These are phyloP conservation scores for Centruroides vittatus DNA, from an alignment of 1,140 invertebrate species.

Conservation along the genomic window DNA sequence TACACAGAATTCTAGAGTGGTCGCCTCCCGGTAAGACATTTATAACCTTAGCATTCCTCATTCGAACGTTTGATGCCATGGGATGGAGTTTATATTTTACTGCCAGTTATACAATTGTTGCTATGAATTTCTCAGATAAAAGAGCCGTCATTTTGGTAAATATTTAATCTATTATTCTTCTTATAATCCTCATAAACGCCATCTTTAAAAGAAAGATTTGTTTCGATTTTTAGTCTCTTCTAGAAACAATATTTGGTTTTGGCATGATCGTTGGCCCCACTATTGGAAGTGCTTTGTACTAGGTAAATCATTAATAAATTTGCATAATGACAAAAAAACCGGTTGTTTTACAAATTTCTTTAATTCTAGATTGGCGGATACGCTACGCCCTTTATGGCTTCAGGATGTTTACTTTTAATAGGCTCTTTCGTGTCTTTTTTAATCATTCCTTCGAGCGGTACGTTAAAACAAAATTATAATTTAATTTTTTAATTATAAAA, in stretches of 20 bases:
- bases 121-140: slow-evolving; percentile 80
- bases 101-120: slow-evolving; percentile 80
- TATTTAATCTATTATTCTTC: background rate
- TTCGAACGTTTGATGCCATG: slow-evolving; percentile 74
- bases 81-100: slow-evolving; percentile 85
- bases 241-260: slow-evolving; percentile 20
- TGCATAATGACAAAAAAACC: too few species aligned
- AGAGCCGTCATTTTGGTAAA: slow-evolving; percentile 80
- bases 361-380: too few species aligned
- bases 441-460: too few species aligned
- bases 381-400: too few species aligned
- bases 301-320: slow-evolving; percentile 2
- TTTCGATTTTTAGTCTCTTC: slow-evolving; percentile 2
- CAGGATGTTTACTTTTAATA: too few species aligned
- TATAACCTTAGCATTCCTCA: slow-evolving; percentile 67
- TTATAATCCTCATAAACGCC: too few species aligned
- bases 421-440: too few species aligned
- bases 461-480: too few species aligned
- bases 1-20: slow-evolving; percentile 55
- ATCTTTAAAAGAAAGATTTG: too few species aligned
- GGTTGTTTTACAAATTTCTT: too few species aligned
- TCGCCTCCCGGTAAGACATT: slow-evolving; percentile 62
- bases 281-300: slow-evolving; percentile 19
- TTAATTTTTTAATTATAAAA: too few species aligned
- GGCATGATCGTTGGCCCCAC: slow-evolving; percentile 21